These are phyloP conservation scores for Adineta ricciae DNA, from an alignment of 2,888 invertebrate genomes.

Conservation along the genomic window DNA sequence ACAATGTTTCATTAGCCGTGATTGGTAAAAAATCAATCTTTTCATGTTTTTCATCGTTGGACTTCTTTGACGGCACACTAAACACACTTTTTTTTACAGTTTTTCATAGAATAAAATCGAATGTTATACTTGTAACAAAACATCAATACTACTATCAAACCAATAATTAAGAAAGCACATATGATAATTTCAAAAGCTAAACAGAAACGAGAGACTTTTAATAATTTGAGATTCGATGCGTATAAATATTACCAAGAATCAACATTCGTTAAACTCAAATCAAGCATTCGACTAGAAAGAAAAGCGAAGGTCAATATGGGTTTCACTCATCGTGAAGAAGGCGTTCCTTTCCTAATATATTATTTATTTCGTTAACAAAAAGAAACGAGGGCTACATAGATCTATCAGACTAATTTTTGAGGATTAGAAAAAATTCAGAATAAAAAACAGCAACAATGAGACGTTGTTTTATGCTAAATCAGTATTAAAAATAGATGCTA, in stretches of 20 bases:
- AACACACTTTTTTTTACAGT: not conserved
- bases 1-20: not conserved
- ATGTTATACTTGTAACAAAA: not conserved
- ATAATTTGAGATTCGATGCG: not conserved
- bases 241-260: not conserved
- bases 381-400: not conserved
- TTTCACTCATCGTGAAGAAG: not conserved
- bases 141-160: not conserved
- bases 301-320: not conserved
- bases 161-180: not conserved
- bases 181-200: not conserved
- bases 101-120: not conserved
- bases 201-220: not conserved
- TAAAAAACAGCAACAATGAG: not conserved
- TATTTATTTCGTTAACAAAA: not conserved
- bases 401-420: conserved; percentile 2
- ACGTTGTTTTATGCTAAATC: not conserved
- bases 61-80: not conserved
- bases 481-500: not conserved
- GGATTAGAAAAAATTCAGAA: not conserved
- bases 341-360: not conserved
- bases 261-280: not conserved
- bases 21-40: not conserved
- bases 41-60: not conserved
- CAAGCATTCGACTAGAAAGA: not conserved